Evolutionary conservation across 2,113 vertebrate genomes (phyloP).

Genomic region (Muscicapa adusta): DNA sequence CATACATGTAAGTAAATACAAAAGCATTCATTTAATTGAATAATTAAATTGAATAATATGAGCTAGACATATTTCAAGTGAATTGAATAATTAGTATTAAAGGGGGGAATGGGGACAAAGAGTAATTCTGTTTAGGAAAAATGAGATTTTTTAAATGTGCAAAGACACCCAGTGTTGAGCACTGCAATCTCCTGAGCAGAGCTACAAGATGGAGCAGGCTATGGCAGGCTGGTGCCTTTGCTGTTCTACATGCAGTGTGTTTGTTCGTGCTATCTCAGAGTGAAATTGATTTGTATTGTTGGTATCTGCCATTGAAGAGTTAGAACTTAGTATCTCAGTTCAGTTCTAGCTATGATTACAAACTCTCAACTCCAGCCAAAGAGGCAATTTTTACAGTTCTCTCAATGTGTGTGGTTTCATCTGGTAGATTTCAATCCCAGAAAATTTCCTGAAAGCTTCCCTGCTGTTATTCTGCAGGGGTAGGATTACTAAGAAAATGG

Average conservation of each 20-base stretch:
- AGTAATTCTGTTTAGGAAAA: neutral
- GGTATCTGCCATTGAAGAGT: neutral
- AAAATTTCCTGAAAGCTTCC: neutral
- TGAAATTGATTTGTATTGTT: neutral
- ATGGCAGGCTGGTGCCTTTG: neutral
- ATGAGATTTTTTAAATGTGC: neutral
- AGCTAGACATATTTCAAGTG: neutral
- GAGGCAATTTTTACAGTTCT: neutral
- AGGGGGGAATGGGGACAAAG: neutral
- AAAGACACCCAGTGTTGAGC: neutral
- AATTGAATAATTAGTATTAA: neutral
- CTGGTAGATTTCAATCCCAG: neutral
- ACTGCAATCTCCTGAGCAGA: neutral
- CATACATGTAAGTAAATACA: neutral
- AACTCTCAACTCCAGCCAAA: neutral
- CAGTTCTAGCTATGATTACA: neutral
- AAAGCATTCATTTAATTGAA: neutral
- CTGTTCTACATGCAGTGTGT: neutral
- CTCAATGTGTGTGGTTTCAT: neutral
- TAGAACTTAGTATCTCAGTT: neutral
- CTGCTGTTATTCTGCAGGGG: neutral
- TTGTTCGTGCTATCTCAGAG: neutral
- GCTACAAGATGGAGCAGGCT: neutral
- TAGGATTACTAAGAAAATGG: neutral
- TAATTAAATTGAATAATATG: neutral